Percentiles rank a stretch among this genome's conserved stretches.
These are phyloP conservation scores for Philypnodon macrostomus DNA, from an alignment of 2,797 vertebrate genomes.

Conservation along the genomic window DNA sequence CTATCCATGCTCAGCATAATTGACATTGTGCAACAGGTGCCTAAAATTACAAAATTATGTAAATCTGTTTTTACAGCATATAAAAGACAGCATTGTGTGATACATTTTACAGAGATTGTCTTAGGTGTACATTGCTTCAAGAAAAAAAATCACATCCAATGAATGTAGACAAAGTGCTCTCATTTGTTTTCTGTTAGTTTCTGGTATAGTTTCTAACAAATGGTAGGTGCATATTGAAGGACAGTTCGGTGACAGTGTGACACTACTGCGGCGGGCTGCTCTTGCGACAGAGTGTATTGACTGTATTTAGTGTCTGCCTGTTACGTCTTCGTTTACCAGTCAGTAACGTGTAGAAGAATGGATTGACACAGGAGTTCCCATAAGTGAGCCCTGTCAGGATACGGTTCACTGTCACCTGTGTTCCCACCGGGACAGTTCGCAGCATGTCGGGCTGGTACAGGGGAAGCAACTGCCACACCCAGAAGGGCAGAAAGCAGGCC, in stretches of 20 bases:
- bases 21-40: not conserved
- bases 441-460: slow-evolving; percentile 80
- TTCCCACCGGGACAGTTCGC: slow-evolving; percentile 74
- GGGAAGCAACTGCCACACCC: slow-evolving; percentile 86
- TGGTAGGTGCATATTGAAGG: slow-evolving; percentile 19
- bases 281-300: slow-evolving; percentile 75
- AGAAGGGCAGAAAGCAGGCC: slow-evolving; percentile 88
- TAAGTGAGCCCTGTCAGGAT: slow-evolving; percentile 85
- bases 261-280: slow-evolving; percentile 65
- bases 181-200: slow-evolving; percentile 21
- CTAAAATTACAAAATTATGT: slow-evolving; percentile 14
- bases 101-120: slow-evolving; percentile 28
- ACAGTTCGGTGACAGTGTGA: slow-evolving; percentile 4
- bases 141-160: slow-evolving; percentile 25
- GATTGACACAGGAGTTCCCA: slow-evolving; percentile 86
- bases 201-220: slow-evolving; percentile 13
- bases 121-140: slow-evolving; percentile 20
- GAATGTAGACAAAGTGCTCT: slow-evolving; percentile 59
- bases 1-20: slow-evolving; percentile 15
- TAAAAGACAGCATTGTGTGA: slow-evolving; percentile 16
- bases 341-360: slow-evolving; percentile 86
- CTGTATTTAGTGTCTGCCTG: slow-evolving; percentile 60
- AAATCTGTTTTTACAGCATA: slow-evolving; percentile 19
- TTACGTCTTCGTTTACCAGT: slow-evolving; percentile 75
- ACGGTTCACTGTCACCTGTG: slow-evolving; percentile 83